Base-by-base conservation (phyloP, 2,113 vertebrate genomes). In the Mus pahari region DNA sequence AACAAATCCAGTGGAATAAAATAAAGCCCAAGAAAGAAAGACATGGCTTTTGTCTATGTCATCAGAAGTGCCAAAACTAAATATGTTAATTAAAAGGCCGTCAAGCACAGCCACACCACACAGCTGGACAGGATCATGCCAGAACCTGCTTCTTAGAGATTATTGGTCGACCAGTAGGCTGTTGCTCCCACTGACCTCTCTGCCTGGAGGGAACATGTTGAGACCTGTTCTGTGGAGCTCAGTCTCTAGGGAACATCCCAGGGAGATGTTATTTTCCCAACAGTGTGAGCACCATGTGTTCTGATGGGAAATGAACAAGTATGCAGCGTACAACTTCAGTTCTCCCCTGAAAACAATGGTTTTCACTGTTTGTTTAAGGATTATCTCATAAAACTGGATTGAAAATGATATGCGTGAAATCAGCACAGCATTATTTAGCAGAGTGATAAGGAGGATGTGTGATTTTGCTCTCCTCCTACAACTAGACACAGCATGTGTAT, bases 181-280 rank as follows among this genome's bases (percentile, higher is more conserved):
- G 5, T 1, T 0, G n/a, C 31, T 64, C 13, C 48, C 86, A 24
- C 22, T 0, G 14, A 17, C 7, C 5, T 13, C 26, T 79, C 42
- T 75, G 1, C 17, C 4, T 4, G 33, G 75, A 92, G 77, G 58
- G 17, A 68, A 36, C 70, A 22, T 31, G 31, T 5, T 60, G 81
- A 84, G 71, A 42, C 91, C 5, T 94, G 19, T 71, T 71, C 58
- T 66, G 31, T 84, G 73, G 70, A 16, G 3, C n/a, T 81, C 17
- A n/a, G 36, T 68, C 45, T 55, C 60, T 0, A 0, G 64, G 92
- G 77, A 94, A 13, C 48, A 39, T 42, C 62, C 31, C 70, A 14
- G 73, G 17, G 73, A 86, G 53, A 13, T 64, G 19, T 14, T 70
- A 42, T 87, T 97, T 92, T 90, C 31, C 33, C 66, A 64, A 71